Conservation (phyloP, 2,888 invertebrate genomes). For the Saturnia japonica region DNA sequence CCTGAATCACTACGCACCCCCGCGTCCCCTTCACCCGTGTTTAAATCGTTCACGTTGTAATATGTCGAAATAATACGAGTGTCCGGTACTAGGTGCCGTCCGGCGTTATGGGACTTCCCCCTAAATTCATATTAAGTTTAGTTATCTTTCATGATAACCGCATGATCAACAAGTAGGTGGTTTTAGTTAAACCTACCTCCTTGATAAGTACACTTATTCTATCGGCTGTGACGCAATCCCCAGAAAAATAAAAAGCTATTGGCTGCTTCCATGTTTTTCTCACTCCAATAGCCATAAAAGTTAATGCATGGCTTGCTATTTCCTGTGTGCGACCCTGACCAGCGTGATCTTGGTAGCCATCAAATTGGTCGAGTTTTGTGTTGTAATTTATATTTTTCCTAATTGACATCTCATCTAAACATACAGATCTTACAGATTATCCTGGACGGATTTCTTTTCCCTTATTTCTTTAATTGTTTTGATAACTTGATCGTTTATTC, state of each 20-base stretch:
- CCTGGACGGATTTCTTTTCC: too few relatives aligned
- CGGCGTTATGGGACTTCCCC: too few relatives aligned
- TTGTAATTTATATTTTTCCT: slow-evolving; percentile 28
- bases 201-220: slow-evolving; percentile 31
- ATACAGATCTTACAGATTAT: slow-evolving; percentile 16
- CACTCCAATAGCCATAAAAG: slow-evolving; percentile 32
- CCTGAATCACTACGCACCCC: too few relatives aligned
- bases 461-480: not conserved
- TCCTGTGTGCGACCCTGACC: slow-evolving; percentile 25
- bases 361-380: slow-evolving; percentile 24
- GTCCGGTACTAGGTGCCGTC: too few relatives aligned
- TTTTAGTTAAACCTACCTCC: slow-evolving; percentile 17
- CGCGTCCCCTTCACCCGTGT: too few relatives aligned
- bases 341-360: slow-evolving; percentile 31
- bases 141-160: too few relatives aligned
- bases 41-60: too few relatives aligned
- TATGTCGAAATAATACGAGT: too few relatives aligned
- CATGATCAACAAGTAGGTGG: too few relatives aligned
- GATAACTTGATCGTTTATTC: slow-evolving; percentile 28
- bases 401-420: slow-evolving; percentile 32
- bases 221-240: slow-evolving; percentile 35
- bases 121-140: too few relatives aligned
- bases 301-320: slow-evolving; percentile 28
- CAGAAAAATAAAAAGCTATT: slow-evolving; percentile 36
- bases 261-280: slow-evolving; percentile 32